A percentile compares a stretch with the other conserved stretches of the same genome.
phyloP scores from a whole-genome alignment of 2,113 vertebrate genomes.

The Halcyon senegalensis region DNA sequence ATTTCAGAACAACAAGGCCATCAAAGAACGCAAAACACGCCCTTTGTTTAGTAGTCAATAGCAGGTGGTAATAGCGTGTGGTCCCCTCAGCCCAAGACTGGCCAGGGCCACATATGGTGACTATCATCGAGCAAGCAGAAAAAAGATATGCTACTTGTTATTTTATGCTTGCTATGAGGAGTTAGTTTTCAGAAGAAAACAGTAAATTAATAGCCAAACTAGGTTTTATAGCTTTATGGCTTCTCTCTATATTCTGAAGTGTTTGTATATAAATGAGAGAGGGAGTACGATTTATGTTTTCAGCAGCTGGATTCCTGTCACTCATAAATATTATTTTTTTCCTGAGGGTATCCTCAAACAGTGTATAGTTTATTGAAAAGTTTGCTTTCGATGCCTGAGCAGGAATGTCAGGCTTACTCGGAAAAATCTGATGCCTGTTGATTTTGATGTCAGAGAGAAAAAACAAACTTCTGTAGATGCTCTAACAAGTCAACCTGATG shows the following conservation, averaged over 20 bases:
- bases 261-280: background rate
- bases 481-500: background rate
- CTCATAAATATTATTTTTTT: background rate
- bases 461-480: background rate
- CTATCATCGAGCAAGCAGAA: background rate
- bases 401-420: background rate
- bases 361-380: background rate
- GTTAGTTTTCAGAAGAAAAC: background rate
- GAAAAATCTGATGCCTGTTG: background rate
- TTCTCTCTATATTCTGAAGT: background rate
- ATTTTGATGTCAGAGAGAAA: background rate
- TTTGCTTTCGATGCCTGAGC: conserved; percentile 12
- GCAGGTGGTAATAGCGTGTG: background rate
- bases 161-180: background rate
- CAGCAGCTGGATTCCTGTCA: background rate
- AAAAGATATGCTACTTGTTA: background rate
- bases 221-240: background rate
- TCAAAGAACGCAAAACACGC: background rate
- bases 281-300: background rate
- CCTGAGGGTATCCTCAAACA: background rate
- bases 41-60: background rate
- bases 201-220: background rate
- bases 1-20: background rate
- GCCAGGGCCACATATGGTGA: background rate
- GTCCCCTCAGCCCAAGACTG: background rate